Base-by-base conservation (phyloP, 2,113 vertebrate genomes). In the Carlito syrichta region DNA sequence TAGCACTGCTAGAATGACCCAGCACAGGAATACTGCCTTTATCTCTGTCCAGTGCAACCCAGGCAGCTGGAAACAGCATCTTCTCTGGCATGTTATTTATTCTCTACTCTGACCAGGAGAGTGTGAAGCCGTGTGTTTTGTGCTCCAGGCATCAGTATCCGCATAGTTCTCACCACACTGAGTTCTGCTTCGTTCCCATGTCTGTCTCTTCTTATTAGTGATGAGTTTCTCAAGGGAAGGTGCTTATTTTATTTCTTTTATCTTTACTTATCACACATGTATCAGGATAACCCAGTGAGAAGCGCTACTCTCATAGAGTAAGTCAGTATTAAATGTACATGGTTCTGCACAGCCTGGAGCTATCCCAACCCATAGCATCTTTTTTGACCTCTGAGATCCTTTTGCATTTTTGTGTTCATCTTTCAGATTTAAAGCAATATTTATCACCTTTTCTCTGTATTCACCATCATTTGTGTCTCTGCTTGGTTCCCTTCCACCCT, bases 351-450 rank as follows among this genome's bases (percentile, higher is more conserved):
- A 43, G 62, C 52, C 81, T 54, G 8, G 40, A 68, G 22, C 63
- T 50, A 2, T 48, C 40, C 40, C 74, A 27, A 6, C 25, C 43
- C 48, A 23, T 0, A 2, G 43, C 9, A 0, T 27, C 8, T 17
- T 19, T 77, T 54, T 82, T 62, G 8, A 83, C 52, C 25, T 77
- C 23, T 78, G 83, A 54, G 52, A 25, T 54, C 68, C 54, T 76
- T 74, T 56, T 25, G 68, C 10, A 38, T 43, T 52, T n/a, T 43
- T 50, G 27, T 27, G 30, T 17, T 86, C 35, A 60, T 19, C 93
- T 58, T 87, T 60, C 19, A 68, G 40, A 30, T 58, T 86, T 86
- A n/a, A 76, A 76, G 23, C 48, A 58, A 1, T 20, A 78, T 62
- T 19, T 69, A 58, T 71, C 6, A 3, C 25, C n/a, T 30, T 23